Evolutionary conservation across 2,888 invertebrate genomes (phyloP).

Genomic region (Harpagoxenus sublaevis): DNA sequence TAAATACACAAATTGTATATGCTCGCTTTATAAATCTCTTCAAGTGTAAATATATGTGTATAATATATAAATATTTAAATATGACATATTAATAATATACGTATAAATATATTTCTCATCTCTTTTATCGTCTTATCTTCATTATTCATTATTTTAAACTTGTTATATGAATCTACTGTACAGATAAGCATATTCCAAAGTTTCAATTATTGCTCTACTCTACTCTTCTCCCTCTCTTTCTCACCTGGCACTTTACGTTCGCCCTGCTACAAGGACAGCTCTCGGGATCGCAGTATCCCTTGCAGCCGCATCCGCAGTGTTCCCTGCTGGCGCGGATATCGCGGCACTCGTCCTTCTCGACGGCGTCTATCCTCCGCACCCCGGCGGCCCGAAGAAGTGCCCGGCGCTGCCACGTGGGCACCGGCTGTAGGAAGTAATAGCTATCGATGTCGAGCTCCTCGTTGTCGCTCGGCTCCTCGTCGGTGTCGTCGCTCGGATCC

Average conservation of each 20-base stretch:
- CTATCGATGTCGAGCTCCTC: constrained; percentile 95
- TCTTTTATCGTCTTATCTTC: not conserved
- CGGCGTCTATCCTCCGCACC: constrained; percentile 96
- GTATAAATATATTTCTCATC: not conserved
- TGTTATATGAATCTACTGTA: not conserved
- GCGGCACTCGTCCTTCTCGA: constrained; percentile 97
- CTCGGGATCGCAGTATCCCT: constrained; percentile 97
- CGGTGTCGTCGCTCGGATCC: constrained; percentile 92
- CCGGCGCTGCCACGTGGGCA: constrained; percentile 96
- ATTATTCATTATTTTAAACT: not conserved
- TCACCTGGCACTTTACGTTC: constrained; percentile 97
- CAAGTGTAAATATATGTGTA: not conserved
- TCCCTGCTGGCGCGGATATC: constrained; percentile 97
- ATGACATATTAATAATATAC: not conserved
- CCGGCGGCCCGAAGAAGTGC: constrained; percentile 96
- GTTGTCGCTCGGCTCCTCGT: constrained; percentile 93
- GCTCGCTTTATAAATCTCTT: not conserved
- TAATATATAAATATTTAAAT: not conserved
- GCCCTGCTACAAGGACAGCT: constrained; percentile 97
- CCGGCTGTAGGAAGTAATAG: constrained; percentile 96
- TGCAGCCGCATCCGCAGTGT: constrained; percentile 97
- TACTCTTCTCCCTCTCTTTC: not conserved
- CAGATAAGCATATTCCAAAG: not conserved
- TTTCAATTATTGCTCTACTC: not conserved
- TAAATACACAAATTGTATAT: not conserved